Evolutionary conservation across 30 jellyfish, hydroid and myxozoan genomes (phyloP).

Genomic region (Cassiopea xamachana): DNA sequence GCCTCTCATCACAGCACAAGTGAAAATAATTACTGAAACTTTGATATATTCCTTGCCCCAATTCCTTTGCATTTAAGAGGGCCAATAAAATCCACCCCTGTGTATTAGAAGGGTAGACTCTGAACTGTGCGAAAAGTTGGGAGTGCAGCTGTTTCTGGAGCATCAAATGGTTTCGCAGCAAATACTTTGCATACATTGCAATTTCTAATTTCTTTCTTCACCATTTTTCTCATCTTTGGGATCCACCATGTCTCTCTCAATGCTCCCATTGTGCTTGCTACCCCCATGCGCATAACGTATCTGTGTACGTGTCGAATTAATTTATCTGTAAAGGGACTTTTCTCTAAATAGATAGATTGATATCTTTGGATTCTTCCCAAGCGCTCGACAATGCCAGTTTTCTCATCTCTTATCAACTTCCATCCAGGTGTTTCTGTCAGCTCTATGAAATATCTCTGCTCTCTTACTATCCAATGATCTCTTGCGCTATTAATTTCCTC

Average conservation of each 20-base stretch:
- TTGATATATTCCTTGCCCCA: neutral
- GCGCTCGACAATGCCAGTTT: neutral
- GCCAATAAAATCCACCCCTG: slow-evolving; percentile 19
- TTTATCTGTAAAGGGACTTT: neutral
- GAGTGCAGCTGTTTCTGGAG: slow-evolving; percentile 26
- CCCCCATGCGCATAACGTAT: neutral
- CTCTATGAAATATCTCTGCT: neutral
- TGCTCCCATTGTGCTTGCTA: neutral
- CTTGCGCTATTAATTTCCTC: slow-evolving; percentile 17
- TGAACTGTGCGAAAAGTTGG: slow-evolving; percentile 10
- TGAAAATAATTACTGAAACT: neutral
- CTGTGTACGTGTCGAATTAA: neutral
- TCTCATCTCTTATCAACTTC: neutral
- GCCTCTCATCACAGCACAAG: slow-evolving; percentile 18
- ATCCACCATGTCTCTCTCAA: slow-evolving; percentile 16
- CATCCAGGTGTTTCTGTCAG: neutral
- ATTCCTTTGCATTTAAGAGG: slow-evolving; percentile 7
- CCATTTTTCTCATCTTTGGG: slow-evolving; percentile 15
- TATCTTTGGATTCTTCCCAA: neutral
- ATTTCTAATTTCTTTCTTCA: neutral
- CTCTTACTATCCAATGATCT: slow-evolving; percentile 29
- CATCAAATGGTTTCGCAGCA: slow-evolving; percentile 24
- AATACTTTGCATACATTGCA: slow-evolving; percentile 34
- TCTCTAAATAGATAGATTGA: neutral
- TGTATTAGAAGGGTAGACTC: slow-evolving; percentile 13